A percentile compares a stretch with the other conserved stretches of the same genome.
Evolutionary conservation across 2,888 invertebrate genomes (phyloP).

Genomic region (Parthenolecanium corni): DNA sequence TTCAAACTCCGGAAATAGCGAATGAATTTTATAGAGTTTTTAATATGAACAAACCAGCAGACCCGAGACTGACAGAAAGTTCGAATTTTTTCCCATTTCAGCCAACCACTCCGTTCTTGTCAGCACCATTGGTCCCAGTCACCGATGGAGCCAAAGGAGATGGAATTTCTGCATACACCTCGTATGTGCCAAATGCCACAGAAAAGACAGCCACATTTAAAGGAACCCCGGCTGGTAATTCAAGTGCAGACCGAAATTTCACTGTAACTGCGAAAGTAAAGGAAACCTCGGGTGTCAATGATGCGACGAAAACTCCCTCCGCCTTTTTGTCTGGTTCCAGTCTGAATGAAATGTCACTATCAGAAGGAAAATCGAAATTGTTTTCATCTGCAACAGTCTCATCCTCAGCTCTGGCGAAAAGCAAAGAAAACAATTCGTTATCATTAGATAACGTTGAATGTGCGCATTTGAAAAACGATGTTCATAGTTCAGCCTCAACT

Average conservation of each 20-base stretch:
- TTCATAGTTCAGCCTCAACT: too few relatives aligned
- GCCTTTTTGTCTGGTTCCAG: conserved; percentile 45
- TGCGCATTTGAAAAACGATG: too few relatives aligned
- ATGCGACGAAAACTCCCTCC: not conserved
- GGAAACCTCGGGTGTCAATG: not conserved
- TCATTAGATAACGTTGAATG: not conserved
- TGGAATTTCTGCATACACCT: not conserved
- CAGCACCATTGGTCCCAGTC: not conserved
- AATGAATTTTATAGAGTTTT: conserved; percentile 47
- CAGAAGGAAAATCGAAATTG: not conserved
- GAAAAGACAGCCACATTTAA: not conserved
- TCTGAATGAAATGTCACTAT: conserved; percentile 33
- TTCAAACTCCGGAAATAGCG: conserved; percentile 66
- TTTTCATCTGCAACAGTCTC: not conserved
- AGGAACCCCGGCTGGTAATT: not conserved
- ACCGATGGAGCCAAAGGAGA: not conserved
- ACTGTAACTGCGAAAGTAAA: not conserved
- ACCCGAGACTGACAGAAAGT: not conserved
- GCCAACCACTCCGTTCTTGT: not conserved
- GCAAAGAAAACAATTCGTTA: not conserved
- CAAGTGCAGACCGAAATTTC: not conserved
- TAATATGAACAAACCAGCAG: not conserved
- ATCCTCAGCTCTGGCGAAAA: not conserved
- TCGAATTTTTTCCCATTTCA: too few relatives aligned
- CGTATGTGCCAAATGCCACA: not conserved